phyloP scores from a whole-genome alignment of 2,113 vertebrate species.

The Laticauda laticaudata region DNA sequence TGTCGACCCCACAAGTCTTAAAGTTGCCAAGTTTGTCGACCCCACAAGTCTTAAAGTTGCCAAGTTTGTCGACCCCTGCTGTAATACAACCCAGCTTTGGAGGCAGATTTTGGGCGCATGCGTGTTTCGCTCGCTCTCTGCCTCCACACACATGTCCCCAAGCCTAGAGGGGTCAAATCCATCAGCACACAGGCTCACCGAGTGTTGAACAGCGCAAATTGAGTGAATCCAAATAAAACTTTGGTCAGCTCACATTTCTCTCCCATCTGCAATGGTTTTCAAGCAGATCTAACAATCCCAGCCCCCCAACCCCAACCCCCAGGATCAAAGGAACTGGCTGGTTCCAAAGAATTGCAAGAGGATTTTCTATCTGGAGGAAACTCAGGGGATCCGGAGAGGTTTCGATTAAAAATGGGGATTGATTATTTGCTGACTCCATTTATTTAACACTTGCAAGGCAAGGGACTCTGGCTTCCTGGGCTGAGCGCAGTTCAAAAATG shows the following conservation, averaged over 20 bases:
- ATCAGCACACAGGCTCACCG: background rate
- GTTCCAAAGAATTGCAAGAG: background rate
- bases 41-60: too few relatives aligned
- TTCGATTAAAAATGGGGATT: background rate
- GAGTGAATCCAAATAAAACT: background rate
- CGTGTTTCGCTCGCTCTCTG: accelerated
- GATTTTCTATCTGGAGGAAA: background rate
- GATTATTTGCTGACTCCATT: background rate
- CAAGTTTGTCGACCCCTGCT: too few relatives aligned
- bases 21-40: too few relatives aligned
- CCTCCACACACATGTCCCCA: background rate
- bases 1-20: too few relatives aligned
- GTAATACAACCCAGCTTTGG: background rate
- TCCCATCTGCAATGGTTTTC: background rate
- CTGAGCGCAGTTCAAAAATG: background rate
- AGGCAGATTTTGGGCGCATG: background rate
- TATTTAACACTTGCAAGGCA: background rate
- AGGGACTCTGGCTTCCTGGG: background rate
- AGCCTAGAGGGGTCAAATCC: background rate
- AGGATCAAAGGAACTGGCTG: background rate
- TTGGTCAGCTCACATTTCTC: background rate
- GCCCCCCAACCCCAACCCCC: background rate
- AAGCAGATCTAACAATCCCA: background rate
- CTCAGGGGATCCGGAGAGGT: too few relatives aligned
- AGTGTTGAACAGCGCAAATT: background rate